A percentile compares a stretch with the other conserved stretches of the same genome.
phyloP scores from a whole-genome alignment of 2,797 vertebrate species.

The Coranthus polyacanthus region DNA sequence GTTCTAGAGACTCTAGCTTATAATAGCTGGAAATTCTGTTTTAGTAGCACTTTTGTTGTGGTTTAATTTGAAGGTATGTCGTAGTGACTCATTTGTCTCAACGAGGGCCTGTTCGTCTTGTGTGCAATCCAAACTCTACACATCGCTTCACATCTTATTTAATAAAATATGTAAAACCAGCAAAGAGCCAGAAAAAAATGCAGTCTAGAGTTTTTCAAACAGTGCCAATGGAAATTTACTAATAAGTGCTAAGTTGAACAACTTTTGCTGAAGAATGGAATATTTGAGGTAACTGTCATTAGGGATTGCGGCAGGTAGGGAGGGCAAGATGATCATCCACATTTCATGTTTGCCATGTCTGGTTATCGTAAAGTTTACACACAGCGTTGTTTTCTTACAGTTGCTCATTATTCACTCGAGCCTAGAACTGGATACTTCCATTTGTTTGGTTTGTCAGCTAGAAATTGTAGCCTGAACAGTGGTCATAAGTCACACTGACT shows the following conservation, averaged over 20 bases:
- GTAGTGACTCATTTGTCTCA: constrained; percentile 22
- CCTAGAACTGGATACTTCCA: background rate
- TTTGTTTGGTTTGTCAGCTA: background rate
- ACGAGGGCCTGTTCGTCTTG: constrained; percentile 2
- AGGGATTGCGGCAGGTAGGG: background rate
- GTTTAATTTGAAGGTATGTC: constrained; percentile 20
- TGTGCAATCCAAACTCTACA: constrained; percentile 18
- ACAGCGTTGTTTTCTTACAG: background rate
- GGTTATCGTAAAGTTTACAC: background rate
- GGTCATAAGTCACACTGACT: no score
- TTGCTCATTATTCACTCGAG: background rate
- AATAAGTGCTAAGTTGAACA: background rate
- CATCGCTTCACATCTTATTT: constrained; percentile 22
- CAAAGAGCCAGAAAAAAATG: background rate
- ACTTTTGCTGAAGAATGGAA: constrained; percentile 10
- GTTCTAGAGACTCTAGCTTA: constrained; percentile 17
- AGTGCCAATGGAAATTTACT: constrained; percentile 42
- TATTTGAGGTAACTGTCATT: constrained; percentile 9
- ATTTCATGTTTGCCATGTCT: background rate
- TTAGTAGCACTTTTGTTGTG: constrained; percentile 53
- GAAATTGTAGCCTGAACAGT: no score
- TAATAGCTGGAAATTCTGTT: constrained; percentile 35
- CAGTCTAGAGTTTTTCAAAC: constrained; percentile 3
- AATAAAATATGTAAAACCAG: constrained; percentile 1
- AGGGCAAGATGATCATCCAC: background rate